Evolutionary conservation across 2,888 invertebrate species (phyloP), one percentile per base, ranked within the genome.

Genomic region (Drosophila fungiperda): DNA sequence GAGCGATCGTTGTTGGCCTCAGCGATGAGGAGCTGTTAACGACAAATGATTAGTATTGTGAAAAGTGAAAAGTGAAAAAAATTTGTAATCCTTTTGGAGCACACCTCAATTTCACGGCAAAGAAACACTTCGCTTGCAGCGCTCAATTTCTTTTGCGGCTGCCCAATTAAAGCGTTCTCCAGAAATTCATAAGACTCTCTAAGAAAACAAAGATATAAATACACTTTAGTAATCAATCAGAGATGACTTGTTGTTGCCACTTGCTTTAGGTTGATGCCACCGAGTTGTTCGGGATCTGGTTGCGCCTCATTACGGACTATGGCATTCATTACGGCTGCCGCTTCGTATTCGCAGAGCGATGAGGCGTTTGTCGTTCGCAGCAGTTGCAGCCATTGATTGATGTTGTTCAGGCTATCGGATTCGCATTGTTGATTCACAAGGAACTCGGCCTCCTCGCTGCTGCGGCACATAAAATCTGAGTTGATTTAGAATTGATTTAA

Each of bases 171-270:
- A 0, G 90, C 90, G 52, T 90, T 90, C 32, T 90, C 87, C 4
- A 92, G n/a, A 72, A 91, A 92, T 38, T 65, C 74, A 45, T 92
- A 92, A 35, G 91, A 83, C 50, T 83, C 80, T 49, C 93, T 92
- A 52, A 45, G 77, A 7, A 5, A 61, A 17, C 2, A 58, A 54
- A 3, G 8, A 11, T 1, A 26, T 35, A 1, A 9, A 11, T 35
- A 9, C 26, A 20, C 12, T 12, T 26, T 1, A 6, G 3, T 52
- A 42, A 38, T 5, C 8, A 26, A 8, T 23, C 36, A 12, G 6
- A 17, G 35, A n/a, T 38, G 7, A 17, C 8, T 7, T 26, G 12
- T 0, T 38, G 20, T 49, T 50, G 3, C 5, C 20, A 54, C 71
- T 65, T 78, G 68, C 87, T 61, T 55, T 49, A 87, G 49, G 32